A percentile compares a stretch with the other conserved stretches of the same genome.
Evolutionary conservation across 2,113 vertebrate genomes (phyloP).

Genomic region (Micronisus gabar): DNA sequence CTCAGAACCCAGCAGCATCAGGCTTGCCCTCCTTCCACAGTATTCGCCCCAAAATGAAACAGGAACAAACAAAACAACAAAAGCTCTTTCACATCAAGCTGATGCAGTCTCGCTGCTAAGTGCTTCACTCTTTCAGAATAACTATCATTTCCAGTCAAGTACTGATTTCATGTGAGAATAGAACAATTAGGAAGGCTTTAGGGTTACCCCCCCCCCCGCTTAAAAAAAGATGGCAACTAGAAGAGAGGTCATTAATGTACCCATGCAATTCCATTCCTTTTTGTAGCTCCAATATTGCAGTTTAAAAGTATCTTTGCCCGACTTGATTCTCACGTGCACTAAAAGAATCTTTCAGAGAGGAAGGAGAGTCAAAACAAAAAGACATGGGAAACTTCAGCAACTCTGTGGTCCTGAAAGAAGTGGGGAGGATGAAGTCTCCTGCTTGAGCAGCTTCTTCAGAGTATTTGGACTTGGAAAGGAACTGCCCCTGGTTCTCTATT

Average conservation of each 20-base stretch:
- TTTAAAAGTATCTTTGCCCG: not conserved
- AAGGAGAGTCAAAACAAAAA: not conserved
- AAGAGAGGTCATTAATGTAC: not conserved
- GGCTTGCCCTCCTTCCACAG: not conserved
- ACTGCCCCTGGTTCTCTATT: not conserved
- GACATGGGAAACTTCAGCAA: not conserved
- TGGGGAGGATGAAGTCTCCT: not conserved
- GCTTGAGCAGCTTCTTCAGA: not conserved
- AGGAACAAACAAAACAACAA: not conserved
- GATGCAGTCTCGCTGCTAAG: not conserved
- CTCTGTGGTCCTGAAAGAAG: not conserved
- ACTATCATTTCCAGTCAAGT: not conserved
- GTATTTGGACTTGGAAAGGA: not conserved
- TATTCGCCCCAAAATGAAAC: not conserved
- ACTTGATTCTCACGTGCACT: not conserved
- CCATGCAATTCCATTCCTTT: not conserved
- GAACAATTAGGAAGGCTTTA: not conserved
- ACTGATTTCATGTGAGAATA: not conserved
- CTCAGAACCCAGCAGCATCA: not conserved
- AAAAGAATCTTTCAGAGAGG: not conserved
- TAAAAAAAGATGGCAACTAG: not conserved
- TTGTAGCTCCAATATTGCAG: not conserved
- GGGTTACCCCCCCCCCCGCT: not conserved
- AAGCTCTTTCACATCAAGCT: not conserved
- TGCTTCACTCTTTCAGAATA: conserved; percentile 8